phyloP scores from a whole-genome alignment of 2,797 vertebrate species.

The Chromis chromis region DNA sequence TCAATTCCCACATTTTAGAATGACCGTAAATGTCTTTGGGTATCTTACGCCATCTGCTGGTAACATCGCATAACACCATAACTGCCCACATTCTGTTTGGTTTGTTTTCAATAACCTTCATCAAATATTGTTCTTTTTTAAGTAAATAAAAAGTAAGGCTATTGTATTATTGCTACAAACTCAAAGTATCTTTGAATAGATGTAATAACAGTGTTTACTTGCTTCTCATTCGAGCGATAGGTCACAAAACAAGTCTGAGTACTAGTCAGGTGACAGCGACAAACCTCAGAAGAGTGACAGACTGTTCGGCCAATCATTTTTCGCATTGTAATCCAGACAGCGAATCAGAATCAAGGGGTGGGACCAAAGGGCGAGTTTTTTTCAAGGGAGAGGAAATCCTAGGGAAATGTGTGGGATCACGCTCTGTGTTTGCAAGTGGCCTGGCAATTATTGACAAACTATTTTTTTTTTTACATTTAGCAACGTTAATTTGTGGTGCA shows the following conservation, averaged over 20 bases:
- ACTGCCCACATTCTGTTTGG: neutral
- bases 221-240: slow-evolving; percentile 66
- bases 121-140: neutral
- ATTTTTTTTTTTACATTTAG: slow-evolving; percentile 18
- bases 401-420: slow-evolving; percentile 80
- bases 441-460: slow-evolving; percentile 49
- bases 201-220: neutral
- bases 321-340: neutral
- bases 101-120: neutral
- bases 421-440: slow-evolving; percentile 64
- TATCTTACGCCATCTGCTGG: slow-evolving; percentile 58
- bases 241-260: slow-evolving; percentile 81
- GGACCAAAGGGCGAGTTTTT: slow-evolving; percentile 63
- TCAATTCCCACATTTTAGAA: slow-evolving; percentile 31
- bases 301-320: slow-evolving; percentile 62
- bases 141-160: accelerated
- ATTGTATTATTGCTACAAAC: neutral
- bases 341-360: slow-evolving; percentile 77
- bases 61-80: neutral
- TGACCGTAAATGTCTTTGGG: neutral
- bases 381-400: slow-evolving; percentile 82
- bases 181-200: accelerated
- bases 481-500: slow-evolving; percentile 17
- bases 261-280: slow-evolving; percentile 90
- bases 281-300: slow-evolving; percentile 74